A percentile compares a stretch with the other conserved stretches of the same genome.
These are phyloP conservation scores for Yponomeuta malinellus DNA, from an alignment of 2,888 invertebrate genomes.

Conservation along the genomic window DNA sequence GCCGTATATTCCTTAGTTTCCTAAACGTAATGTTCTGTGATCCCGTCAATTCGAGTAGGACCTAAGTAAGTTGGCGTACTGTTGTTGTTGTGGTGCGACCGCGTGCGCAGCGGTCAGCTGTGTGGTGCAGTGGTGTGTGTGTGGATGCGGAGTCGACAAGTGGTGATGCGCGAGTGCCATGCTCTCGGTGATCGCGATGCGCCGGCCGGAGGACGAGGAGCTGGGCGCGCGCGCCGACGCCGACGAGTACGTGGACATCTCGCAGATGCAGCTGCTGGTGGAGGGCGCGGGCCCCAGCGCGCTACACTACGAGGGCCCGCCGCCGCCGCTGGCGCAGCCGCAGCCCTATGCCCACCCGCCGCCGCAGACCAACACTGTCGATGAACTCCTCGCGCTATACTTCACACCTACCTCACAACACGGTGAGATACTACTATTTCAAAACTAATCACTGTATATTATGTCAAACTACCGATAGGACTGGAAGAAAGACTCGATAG, in stretches of 20 bases:
- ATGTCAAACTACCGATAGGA: background rate
- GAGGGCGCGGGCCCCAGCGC: constrained; percentile 67
- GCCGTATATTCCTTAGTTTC: constrained; percentile 44
- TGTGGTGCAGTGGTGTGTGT: constrained; percentile 25
- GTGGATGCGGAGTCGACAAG: constrained; percentile 6
- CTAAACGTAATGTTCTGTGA: constrained; percentile 66
- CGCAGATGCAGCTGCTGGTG: constrained; percentile 86
- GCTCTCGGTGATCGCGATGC: constrained; percentile 82
- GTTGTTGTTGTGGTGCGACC: constrained; percentile 9
- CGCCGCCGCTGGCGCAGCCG: constrained; percentile 65
- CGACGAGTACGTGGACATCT: constrained; percentile 89
- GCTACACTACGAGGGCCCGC: constrained; percentile 65
- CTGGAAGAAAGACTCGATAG: background rate
- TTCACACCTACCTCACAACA: constrained; percentile 78
- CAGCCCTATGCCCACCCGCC: constrained; percentile 52
- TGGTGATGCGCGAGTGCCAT: constrained; percentile 72
- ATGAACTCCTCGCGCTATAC: constrained; percentile 85
- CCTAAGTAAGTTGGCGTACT: constrained; percentile 37
- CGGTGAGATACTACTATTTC: constrained; percentile 56
- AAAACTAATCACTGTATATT: background rate
- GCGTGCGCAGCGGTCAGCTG: constrained; percentile 30
- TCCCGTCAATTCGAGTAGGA: constrained; percentile 60
- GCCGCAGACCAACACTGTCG: constrained; percentile 77
- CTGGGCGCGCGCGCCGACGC: constrained; percentile 67
- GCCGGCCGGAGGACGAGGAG: constrained; percentile 83